phyloP scores from a whole-genome alignment of 2,113 vertebrate genomes.

The Synchiropus splendidus region DNA sequence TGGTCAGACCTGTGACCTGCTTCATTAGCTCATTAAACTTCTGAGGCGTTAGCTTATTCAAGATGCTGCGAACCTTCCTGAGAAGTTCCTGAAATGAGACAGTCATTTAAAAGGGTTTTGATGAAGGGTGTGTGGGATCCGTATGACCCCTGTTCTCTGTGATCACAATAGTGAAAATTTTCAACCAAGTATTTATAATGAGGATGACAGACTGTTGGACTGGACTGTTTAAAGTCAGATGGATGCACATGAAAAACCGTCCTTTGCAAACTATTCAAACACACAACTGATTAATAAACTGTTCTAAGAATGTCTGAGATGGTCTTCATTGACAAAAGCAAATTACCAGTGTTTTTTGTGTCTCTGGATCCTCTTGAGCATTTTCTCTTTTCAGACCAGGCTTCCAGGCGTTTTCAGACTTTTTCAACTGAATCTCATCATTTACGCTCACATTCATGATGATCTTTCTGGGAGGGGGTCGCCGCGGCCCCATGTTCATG shows the following conservation, averaged over 20 bases:
- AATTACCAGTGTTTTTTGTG: constrained; percentile 77
- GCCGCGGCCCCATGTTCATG: constrained; percentile 77
- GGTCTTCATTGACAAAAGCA: too few relatives aligned
- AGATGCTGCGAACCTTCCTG: constrained; percentile 92
- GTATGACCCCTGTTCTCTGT: too few relatives aligned
- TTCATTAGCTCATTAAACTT: constrained; percentile 98
- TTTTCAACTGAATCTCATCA: constrained; percentile 87
- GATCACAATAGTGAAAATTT: too few relatives aligned
- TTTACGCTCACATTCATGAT: constrained; percentile 85
- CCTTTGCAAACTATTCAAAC: too few relatives aligned
- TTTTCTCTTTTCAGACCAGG: constrained; percentile 80
- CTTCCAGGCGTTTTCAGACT: constrained; percentile 91
- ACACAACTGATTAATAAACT: too few relatives aligned
- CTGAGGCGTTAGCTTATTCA: constrained; percentile 96
- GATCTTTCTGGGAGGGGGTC: constrained; percentile 85
- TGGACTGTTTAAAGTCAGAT: too few relatives aligned
- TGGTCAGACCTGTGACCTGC: constrained; percentile 91
- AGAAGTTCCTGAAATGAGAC: constrained; percentile 78
- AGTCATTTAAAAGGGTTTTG: neutral
- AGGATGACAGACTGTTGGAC: too few relatives aligned
- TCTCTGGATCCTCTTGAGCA: constrained; percentile 70
- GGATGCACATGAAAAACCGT: too few relatives aligned
- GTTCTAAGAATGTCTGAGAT: too few relatives aligned
- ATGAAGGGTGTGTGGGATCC: neutral
- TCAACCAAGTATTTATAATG: too few relatives aligned